Evolutionary conservation across 2,888 invertebrate species (phyloP), one percentile per base, ranked within the genome.

Genomic region (Oxyteleia sp.): DNA sequence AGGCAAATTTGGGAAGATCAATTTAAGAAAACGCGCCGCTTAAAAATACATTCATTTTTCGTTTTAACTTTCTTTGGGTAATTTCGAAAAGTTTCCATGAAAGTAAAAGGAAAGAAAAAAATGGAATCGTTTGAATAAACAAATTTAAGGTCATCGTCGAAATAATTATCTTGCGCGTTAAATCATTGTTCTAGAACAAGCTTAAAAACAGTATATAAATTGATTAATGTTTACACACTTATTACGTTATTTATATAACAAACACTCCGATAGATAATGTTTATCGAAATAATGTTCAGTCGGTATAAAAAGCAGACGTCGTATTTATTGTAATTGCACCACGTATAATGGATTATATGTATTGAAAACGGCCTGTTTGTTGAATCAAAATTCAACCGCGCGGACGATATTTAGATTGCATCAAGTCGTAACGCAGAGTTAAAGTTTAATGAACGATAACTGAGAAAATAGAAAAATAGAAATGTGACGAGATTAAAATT

Each of bases 101-200:
- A n/a, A n/a, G n/a, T n/a, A n/a, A n/a, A n/a, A n/a, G n/a, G n/a
- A n/a, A n/a, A n/a, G n/a, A n/a, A n/a, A n/a, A n/a, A n/a, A n/a
- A n/a, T n/a, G n/a, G n/a, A n/a, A n/a, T n/a, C n/a, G n/a, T n/a
- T n/a, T n/a, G n/a, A 8, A 15, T 15, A 35, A 20, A 35, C 35
- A 35, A 26, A 26, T 35, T 35, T 35, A 35, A 35, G 11, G 35
- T 35, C 10, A 35, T 35, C 13, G 35, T 47, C 0, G 23, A 35
- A 35, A 35, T 35, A 35, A 35, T 35, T 35, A 35, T 35, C 47
- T 51, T 15, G 11, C n/a, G 18, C 35, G 38, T 64, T 13, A 26
- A 69, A 69, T 59, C 57, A 57, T 13, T 51, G 35, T 35, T 35
- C 35, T 35, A 51, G 49, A 49, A 49, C 23, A 11, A 49, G 11